Evolutionary conservation across 2,888 invertebrate genomes (phyloP), one percentile per base, ranked within the genome.

Genomic region (Ischnura elegans): DNA sequence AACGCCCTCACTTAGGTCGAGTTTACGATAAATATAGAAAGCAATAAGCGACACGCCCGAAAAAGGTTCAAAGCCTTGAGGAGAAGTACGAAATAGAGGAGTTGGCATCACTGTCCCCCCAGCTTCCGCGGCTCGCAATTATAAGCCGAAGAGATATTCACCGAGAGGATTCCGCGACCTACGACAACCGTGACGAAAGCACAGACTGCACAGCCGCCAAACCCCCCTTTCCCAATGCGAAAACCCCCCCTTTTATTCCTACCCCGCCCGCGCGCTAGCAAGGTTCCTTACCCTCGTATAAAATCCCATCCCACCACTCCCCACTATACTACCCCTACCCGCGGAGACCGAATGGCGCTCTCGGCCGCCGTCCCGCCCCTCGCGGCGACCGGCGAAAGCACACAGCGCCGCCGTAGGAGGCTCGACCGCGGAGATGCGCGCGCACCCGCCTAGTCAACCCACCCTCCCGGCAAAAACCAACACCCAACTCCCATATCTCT

Each of bases 151-250:
- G 90, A 90, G 61, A 43, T 90, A 25, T 43, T 86, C 86, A 46
- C 43, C 45, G 86, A 86, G 46, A 43, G 86, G 46, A 86, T n/a
- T 42, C 61, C 61, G 36, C 43, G 90, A 90, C 90, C 90, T 90
- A 90, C 55, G 90, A 90, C 90, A 90, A 90, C 90, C 90, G 90
- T 90, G 90, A 90, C 90, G 90, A 42, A 90, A 90, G 61, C 90
- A 90, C 90, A 61, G 90, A 90, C 66, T 90, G 90, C 90, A 90
- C 61, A 61, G 61, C 61, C 55, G 45, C 86, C 86, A n/a, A 42
- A 25, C 10, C 42, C 90, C 61, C 43, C 19, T 0, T 25, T n/a
- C 25, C 43, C 45, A 19, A 6, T 16, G 16, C 19, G 43, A 21
- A 25, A 25, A 21, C 45, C 45, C n/a, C 86, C 55, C 21, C 55